Evolutionary conservation across 2,888 invertebrate genomes (phyloP).

Genomic region (Lomographa bimaculata): DNA sequence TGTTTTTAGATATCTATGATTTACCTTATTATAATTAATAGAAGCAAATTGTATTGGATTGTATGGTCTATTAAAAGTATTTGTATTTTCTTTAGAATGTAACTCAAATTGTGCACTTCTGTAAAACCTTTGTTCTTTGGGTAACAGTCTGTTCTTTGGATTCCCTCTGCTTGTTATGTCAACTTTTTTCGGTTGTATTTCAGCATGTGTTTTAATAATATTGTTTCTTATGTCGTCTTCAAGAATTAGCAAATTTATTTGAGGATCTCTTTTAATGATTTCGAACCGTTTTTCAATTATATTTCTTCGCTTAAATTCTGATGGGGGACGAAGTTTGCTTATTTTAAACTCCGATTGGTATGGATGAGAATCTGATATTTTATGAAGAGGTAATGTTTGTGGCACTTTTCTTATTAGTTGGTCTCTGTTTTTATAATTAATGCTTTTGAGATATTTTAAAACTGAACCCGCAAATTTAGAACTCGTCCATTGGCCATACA

Average conservation of each 20-base stretch:
- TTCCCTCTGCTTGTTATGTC: conserved; percentile 60
- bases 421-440: conserved; percentile 52
- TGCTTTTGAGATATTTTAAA: conserved; percentile 66
- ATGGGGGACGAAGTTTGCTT: conserved; percentile 51
- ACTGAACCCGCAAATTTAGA: conserved; percentile 67
- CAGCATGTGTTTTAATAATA: conserved; percentile 56
- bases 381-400: conserved; percentile 56
- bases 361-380: conserved; percentile 60
- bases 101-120: conserved; percentile 46
- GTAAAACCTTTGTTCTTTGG: conserved; percentile 46
- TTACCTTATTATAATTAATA: conserved; percentile 29
- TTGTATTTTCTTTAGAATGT: no score
- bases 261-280: conserved; percentile 51
- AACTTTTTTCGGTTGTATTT: conserved; percentile 51
- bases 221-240: conserved; percentile 55
- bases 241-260: conserved; percentile 67
- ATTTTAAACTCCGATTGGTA: conserved; percentile 62
- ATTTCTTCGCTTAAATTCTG: conserved; percentile 53
- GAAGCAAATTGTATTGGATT: conserved; percentile 36
- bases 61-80: no score
- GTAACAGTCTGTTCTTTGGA: conserved; percentile 27
- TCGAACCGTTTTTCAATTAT: conserved; percentile 47
- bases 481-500: conserved; percentile 69
- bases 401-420: conserved; percentile 46
- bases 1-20: conserved; percentile 37